Evolutionary conservation across 2,113 vertebrate genomes (phyloP).

Genomic region (Tonatia bakeri): DNA sequence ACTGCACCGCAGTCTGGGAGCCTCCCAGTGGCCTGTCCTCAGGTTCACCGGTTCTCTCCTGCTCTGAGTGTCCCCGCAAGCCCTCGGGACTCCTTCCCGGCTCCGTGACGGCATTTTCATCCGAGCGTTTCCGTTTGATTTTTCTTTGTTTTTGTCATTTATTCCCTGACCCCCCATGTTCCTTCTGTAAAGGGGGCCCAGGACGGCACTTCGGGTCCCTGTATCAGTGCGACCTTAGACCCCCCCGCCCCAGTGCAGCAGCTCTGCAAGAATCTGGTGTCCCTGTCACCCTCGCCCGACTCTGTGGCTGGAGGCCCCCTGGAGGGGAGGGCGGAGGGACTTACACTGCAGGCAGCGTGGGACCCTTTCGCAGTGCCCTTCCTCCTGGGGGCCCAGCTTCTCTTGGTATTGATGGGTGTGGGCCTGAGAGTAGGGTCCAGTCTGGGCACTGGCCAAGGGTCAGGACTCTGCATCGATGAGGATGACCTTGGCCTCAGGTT

Average conservation of each 20-base stretch:
- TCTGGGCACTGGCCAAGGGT: not conserved
- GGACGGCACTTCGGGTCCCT: no score
- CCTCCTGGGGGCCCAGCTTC: no score
- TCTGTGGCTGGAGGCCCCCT: not conserved
- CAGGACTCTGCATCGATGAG: not conserved
- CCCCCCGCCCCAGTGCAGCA: rapidly evolving
- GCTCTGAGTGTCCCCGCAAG: not conserved
- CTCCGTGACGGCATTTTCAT: rapidly evolving
- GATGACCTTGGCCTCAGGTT: not conserved
- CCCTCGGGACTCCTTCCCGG: no score
- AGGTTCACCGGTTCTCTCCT: not conserved
- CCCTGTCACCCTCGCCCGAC: rapidly evolving
- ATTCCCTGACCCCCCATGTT: no score
- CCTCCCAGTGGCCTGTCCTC: no score
- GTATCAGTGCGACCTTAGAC: not conserved
- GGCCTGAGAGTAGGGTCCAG: not conserved
- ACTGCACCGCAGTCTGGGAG: rapidly evolving
- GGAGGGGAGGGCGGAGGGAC: rapidly evolving
- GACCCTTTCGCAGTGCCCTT: rapidly evolving
- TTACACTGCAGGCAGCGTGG: rapidly evolving
- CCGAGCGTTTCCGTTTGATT: not conserved
- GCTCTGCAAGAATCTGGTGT: not conserved
- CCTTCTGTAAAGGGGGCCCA: no score
- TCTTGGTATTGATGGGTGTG: not conserved
- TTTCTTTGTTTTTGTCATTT: no score